Base-by-base conservation (phyloP, 1,140 invertebrate species). In the Macrosteles quadrilineatus region DNA sequence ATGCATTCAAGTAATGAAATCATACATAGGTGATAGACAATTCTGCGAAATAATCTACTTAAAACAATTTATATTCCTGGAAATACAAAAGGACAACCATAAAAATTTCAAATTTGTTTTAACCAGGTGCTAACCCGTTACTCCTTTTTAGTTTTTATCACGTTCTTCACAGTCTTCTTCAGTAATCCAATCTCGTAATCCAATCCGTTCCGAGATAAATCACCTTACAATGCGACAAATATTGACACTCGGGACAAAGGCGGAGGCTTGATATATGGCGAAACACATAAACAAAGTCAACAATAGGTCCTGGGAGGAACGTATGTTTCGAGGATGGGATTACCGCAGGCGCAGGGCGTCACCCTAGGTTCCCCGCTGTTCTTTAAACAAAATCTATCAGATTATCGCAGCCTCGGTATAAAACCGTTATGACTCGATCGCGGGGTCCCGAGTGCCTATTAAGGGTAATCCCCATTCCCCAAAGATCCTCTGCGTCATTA, bases 391-490 rank as follows among this genome's bases (percentile, higher is more conserved):
- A 59, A 59, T 59, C 55, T 59, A 59, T 59, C 11, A 23, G 55
- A 59, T 59, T 59, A 59, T 30, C 55, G 25, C 27, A 23, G 32
- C 32, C 32, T 25, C 23, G 47, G 55, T 29, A 59, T 59, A 59
- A 59, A 59, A 59, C 55, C 55, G 55, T 59, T 59, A 59, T 59
- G 27, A 25, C 4, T 4, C 47, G 21, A 53, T 19, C n/a, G 32
- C 32, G 32, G 32, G 32, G 32, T 36, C 14, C 47, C 21, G 55
- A 59, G 27, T 25, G 55, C 55, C 55, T 59, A 59, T 59, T 59
- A 59, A 59, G 21, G 55, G 55, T 59, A 59, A 59, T 59, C 55
- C 55, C 25, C 6, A 59, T 30, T 59, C 55, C 55, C 55, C 55
- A 23, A 59, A 59, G 55, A 59, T 59, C 27, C 55, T 4, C 25